Percentiles rank a stretch among this genome's conserved stretches.
Evolutionary conservation across 2,888 invertebrate genomes (phyloP).

Genomic region (Drosophila subquinaria): DNA sequence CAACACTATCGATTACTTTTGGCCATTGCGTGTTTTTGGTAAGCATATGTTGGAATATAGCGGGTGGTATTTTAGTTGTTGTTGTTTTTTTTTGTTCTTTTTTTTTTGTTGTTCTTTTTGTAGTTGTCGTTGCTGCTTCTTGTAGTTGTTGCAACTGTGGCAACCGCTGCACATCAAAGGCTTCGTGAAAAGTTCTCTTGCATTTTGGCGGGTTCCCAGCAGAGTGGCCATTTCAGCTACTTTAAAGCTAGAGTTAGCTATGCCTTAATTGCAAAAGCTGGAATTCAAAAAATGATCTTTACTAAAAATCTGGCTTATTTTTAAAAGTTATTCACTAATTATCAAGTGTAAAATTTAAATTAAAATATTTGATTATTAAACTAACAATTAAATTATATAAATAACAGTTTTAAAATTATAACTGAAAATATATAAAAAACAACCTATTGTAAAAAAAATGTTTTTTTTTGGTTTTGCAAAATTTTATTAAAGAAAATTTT

Average conservation of each 20-base stretch:
- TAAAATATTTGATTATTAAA: too few species aligned
- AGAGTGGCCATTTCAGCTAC: background rate
- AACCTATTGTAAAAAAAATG: too few species aligned
- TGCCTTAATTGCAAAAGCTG: too few species aligned
- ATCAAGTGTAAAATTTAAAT: too few species aligned
- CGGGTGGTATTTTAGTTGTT: conserved; percentile 26
- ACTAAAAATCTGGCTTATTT: background rate
- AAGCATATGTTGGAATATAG: conserved; percentile 26
- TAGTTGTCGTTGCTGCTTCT: conserved; percentile 10
- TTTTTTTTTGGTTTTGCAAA: too few species aligned
- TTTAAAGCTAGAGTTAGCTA: background rate
- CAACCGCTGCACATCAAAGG: conserved; percentile 70
- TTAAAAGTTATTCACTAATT: too few species aligned
- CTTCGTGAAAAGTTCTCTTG: conserved; percentile 56
- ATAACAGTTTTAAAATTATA: too few species aligned
- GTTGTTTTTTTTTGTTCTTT: background rate
- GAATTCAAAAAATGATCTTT: background rate
- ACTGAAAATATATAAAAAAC: too few species aligned
- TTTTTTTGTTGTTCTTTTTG: background rate
- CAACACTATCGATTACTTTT: conserved; percentile 66
- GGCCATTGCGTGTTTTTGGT: conserved; percentile 58
- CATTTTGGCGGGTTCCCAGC: conserved; percentile 70
- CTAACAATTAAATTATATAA: too few species aligned
- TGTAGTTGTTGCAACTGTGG: conserved; percentile 19
- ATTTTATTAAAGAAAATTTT: too few species aligned